These are phyloP conservation scores for Pelodiscus sinensis DNA, from an alignment of 2,113 vertebrate species.

Conservation along the genomic window DNA sequence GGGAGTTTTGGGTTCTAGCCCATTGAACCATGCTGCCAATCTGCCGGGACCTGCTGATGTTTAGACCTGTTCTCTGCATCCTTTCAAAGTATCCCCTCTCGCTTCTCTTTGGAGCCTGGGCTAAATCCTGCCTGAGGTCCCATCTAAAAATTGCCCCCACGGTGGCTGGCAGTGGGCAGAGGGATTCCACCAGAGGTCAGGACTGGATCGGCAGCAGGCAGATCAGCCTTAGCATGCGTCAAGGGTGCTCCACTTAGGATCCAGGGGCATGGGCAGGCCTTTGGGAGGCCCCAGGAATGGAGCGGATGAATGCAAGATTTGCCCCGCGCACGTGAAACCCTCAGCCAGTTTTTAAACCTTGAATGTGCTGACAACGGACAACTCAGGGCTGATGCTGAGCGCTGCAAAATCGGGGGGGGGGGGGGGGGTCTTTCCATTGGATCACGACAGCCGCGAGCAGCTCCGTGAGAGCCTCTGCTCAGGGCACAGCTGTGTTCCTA, in stretches of 20 bases:
- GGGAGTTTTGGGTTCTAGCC: not conserved
- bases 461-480: not conserved
- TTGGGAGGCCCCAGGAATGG: not conserved
- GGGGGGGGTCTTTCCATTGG: not conserved
- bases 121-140: not conserved
- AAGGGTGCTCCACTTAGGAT: not conserved
- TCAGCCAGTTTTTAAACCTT: not conserved
- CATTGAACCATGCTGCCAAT: not conserved
- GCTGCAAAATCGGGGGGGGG: not conserved
- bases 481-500: not conserved
- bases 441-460: not conserved
- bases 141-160: not conserved
- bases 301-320: too few species aligned
- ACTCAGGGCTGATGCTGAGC: not conserved
- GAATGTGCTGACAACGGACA: not conserved
- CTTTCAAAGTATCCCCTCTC: not conserved
- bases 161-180: not conserved
- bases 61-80: not conserved
- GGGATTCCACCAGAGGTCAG: not conserved
- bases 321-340: not conserved
- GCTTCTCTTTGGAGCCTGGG: not conserved
- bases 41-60: not conserved
- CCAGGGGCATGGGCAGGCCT: not conserved
- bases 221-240: not conserved
- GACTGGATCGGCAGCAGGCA: not conserved